Conservation (phyloP, 2,888 invertebrate genomes). For the Oeneis ivallda region DNA sequence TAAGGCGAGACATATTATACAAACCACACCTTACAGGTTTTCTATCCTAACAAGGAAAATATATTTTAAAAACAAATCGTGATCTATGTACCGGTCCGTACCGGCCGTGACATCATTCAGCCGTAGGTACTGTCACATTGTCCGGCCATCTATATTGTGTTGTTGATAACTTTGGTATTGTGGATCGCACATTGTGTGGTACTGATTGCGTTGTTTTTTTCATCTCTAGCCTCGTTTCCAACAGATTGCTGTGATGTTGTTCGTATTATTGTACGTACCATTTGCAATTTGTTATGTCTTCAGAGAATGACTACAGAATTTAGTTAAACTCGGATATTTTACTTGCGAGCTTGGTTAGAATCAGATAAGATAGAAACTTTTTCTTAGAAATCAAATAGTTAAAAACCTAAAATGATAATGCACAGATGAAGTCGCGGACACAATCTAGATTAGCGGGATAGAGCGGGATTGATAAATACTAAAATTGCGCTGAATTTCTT, state of each 20-base stretch:
- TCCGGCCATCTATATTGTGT: slow-evolving; percentile 12
- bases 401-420: not conserved
- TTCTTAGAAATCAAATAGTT: too few relatives aligned
- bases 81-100: not conserved
- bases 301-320: too few relatives aligned
- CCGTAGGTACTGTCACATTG: slow-evolving; percentile 12
- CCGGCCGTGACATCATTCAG: slow-evolving; percentile 16
- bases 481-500: too few relatives aligned
- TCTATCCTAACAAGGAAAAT: not conserved
- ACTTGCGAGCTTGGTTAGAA: not conserved
- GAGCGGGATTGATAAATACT: too few relatives aligned
- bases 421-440: too few relatives aligned
- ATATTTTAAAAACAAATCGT: not conserved
- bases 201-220: slow-evolving; percentile 11
- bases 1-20: not conserved
- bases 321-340: too few relatives aligned
- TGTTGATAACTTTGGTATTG: slow-evolving; percentile 4
- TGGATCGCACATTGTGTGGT: slow-evolving; percentile 9
- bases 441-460: too few relatives aligned
- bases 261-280: not conserved
- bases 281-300: not conserved
- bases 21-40: not conserved
- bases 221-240: slow-evolving; percentile 6
- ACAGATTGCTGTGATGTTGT: not conserved
- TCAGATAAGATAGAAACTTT: too few relatives aligned